Base-by-base conservation (phyloP, 2,113 vertebrate species). In the Leptocoma aspasia region DNA sequence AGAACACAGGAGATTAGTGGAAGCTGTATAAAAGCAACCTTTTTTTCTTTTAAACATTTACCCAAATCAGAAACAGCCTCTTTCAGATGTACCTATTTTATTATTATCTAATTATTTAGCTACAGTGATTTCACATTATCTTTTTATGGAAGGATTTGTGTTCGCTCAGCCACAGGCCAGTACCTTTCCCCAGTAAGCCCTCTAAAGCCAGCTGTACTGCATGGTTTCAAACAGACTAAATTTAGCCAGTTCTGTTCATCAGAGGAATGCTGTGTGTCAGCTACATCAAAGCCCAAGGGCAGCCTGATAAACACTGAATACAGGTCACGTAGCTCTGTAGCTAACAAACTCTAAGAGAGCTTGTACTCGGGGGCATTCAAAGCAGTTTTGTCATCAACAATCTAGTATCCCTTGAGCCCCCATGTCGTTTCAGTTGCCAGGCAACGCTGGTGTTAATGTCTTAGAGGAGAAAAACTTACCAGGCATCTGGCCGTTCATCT, bases 401-500 rank as follows among this genome's bases (percentile, higher is more conserved):
- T 97, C 97, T 98, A 97, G 98, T 98, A 98, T 99, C 98, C 98
- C 98, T 97, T 97, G 98, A 98, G 98, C 97, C 97, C 96, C 95
- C 96, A 97, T 95, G 97, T 97, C 97, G 97, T 98, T 98, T 97
- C 96, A 97, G 99, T 99, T 99, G 99, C 98, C 98, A 99, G 97
- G 99, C 98, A 98, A 99, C 99, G 95, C 95, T 96, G 97, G 97
- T 98, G 98, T 98, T 98, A 98, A 98, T 98, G 97, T 98, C 98
- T 98, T 98, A 86, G 95, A 95, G 97, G 97, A 96, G 96, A 96
- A 93, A 97, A 96, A 98, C 98, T 98, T 99, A 99, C 99, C 99
- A 97, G 99, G 99, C 98, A 99, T 99, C 99, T 99, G 99, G 98
- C 99, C 99, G 97, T 99, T 99, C 99, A 99, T 99, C 99, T 99